Evolutionary conservation across 1,140 invertebrate genomes (phyloP), one percentile per base, ranked within the genome.

Genomic region (Lasioglossum albipes): DNA sequence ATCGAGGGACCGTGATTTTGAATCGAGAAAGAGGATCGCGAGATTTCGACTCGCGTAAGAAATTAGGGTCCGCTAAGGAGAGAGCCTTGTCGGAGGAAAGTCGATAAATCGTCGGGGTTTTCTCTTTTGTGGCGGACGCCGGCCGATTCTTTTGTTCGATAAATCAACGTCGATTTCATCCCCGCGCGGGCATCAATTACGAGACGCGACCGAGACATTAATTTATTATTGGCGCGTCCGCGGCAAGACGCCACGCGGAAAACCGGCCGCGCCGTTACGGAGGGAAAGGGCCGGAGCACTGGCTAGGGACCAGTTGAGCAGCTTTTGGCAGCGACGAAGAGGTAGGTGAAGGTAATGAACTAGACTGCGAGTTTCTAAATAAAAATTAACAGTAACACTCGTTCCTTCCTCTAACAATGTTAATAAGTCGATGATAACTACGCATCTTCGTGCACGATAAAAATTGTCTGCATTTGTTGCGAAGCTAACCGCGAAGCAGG

Each of bases 141-240:
- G 64, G 69, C 54, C 73, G 66, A 62, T 80, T 79, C 64, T 75
- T 81, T 79, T 80, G 81, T 74, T 80, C 86, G 86, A 90, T 91
- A 91, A 90, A 91, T 91, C 90, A 92, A 91, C 86, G 89, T 91
- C 88, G 83, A 91, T 89, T 89, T 89, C 86, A 90, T 90, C 87
- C 84, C 87, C 84, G 82, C 83, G 82, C 76, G 82, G 81, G 85
- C 89, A 90, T 91, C 90, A 88, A 89, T 90, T 90, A 91, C 89
- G 83, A 86, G 87, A 88, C 84, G 72, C n/a, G 6, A 87, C 83
- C 81, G 86, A 89, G 86, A 86, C 88, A 91, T 90, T 90, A 89
- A 91, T 91, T 91, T 90, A 91, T 91, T 89, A 89, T 89, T 84
- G 89, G 36, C 7, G 75, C 66, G 90, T 86, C 79, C 70, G 68